Percentiles rank a stretch among this genome's conserved stretches.
These are phyloP conservation scores for Brienomyrus brachyistius DNA, from an alignment of 2,113 vertebrate genomes.

Conservation along the genomic window DNA sequence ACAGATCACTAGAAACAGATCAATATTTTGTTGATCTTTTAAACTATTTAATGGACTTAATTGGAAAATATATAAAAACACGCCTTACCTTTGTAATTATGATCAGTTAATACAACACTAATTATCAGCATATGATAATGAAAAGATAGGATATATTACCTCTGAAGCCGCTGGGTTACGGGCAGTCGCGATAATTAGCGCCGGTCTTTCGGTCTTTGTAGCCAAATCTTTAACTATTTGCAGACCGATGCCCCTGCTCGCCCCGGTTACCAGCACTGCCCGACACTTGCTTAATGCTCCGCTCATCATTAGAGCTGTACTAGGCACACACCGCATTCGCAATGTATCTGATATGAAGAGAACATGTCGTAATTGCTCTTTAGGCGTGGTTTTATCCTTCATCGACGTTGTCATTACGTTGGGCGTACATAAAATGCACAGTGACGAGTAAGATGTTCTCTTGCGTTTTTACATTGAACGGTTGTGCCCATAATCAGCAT, in stretches of 20 bases:
- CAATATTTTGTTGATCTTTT: not conserved
- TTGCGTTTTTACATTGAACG: not conserved
- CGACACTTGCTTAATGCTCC: too few species aligned
- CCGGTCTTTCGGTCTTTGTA: too few species aligned
- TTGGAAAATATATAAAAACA: not conserved
- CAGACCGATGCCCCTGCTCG: slow-evolving; percentile 31
- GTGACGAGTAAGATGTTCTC: not conserved
- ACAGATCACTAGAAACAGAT: not conserved
- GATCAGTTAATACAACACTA: not conserved
- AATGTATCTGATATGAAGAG: not conserved
- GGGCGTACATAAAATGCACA: not conserved
- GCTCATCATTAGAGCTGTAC: not conserved
- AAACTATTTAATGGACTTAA: not conserved
- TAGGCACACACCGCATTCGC: slow-evolving; percentile 6
- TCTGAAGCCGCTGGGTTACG: too few species aligned
- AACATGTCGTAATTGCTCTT: not conserved
- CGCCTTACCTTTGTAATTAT: not conserved
- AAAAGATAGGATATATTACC: not conserved
- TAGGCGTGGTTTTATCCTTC: not conserved
- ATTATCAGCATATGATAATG: not conserved
- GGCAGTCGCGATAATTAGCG: too few species aligned
- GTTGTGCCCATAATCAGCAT: not conserved
- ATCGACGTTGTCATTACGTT: not conserved
- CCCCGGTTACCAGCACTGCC: slow-evolving; percentile 40
- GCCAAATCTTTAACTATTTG: slow-evolving; percentile 24